Conservation (phyloP, 2,888 invertebrate species). For the Microplitis manilae region DNA sequence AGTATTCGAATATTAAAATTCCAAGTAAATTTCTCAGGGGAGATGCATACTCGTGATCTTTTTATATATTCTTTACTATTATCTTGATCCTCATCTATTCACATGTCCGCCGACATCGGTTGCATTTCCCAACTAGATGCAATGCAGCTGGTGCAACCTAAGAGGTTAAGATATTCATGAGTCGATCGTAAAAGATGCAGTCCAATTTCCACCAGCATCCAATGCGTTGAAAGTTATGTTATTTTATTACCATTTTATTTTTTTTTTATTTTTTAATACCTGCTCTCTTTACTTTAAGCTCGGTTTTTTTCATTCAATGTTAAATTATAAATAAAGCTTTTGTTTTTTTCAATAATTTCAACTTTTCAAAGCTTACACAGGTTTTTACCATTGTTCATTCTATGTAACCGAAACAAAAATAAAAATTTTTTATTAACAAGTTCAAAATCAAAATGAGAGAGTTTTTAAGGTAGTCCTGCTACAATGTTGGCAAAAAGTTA, state of each 20-base stretch:
- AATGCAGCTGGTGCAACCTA: constrained; percentile 40
- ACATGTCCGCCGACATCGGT: constrained; percentile 10
- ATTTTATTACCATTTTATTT: neutral
- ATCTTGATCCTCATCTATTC: constrained; percentile 14
- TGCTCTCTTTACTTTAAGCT: constrained; percentile 9
- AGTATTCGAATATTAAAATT: neutral
- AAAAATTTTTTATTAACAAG: neutral
- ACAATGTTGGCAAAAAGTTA: no score
- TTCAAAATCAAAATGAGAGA: neutral
- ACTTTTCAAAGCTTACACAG: neutral
- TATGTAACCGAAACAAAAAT: neutral
- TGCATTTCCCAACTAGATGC: constrained; percentile 24
- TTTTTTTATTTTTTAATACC: neutral
- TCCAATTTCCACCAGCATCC: constrained; percentile 53
- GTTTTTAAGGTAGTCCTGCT: neutral
- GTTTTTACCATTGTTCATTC: neutral
- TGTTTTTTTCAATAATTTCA: neutral
- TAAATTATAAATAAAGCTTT: neutral
- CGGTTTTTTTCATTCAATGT: neutral
- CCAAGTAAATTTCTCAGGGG: constrained; percentile 11
- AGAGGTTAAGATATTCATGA: constrained; percentile 56
- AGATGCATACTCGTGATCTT: neutral
- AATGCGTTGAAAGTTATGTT: constrained; percentile 36
- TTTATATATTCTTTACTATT: neutral
- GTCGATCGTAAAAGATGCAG: constrained; percentile 58